A percentile compares a stretch with the other conserved stretches of the same genome.
Conservation (phyloP, 2,888 invertebrate species). For the Neelides folsomi region DNA sequence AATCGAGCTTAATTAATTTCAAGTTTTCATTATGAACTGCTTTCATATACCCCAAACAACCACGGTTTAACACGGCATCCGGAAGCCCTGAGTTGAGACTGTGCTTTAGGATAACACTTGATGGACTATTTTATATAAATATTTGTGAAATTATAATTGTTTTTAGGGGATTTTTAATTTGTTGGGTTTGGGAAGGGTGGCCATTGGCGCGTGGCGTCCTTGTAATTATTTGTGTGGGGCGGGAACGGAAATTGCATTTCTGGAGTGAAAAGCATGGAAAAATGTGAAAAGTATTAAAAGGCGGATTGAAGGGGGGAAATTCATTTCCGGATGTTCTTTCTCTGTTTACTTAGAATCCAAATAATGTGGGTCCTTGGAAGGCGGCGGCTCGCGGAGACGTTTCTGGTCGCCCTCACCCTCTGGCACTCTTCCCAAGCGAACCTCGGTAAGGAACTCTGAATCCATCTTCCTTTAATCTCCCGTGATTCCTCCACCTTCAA, state of each 20-base stretch:
- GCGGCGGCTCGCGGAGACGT: slow-evolving; percentile 17
- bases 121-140: too few relatives aligned
- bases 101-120: too few relatives aligned
- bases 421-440: slow-evolving; percentile 24
- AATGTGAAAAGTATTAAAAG: slow-evolving; percentile 8
- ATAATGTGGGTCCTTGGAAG: slow-evolving; percentile 13
- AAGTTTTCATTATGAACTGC: too few relatives aligned
- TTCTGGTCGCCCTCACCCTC: slow-evolving; percentile 19
- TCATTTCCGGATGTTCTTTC: slow-evolving; percentile 12
- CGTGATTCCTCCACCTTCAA: slow-evolving; percentile 6
- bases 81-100: too few relatives aligned
- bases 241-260: slow-evolving; percentile 15
- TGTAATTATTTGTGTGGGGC: background rate
- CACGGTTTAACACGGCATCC: too few relatives aligned
- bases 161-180: too few relatives aligned
- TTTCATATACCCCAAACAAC: too few relatives aligned
- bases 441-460: slow-evolving; percentile 18
- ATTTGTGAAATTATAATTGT: too few relatives aligned
- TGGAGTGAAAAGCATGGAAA: slow-evolving; percentile 3
- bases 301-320: slow-evolving; percentile 11
- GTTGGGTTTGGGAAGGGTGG: too few relatives aligned
- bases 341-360: slow-evolving; percentile 13
- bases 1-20: too few relatives aligned
- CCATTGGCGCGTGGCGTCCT: too few relatives aligned
- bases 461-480: background rate